These are phyloP conservation scores for Dorcus parallelipipedus DNA, from an alignment of 2,888 invertebrate species.

Conservation along the genomic window DNA sequence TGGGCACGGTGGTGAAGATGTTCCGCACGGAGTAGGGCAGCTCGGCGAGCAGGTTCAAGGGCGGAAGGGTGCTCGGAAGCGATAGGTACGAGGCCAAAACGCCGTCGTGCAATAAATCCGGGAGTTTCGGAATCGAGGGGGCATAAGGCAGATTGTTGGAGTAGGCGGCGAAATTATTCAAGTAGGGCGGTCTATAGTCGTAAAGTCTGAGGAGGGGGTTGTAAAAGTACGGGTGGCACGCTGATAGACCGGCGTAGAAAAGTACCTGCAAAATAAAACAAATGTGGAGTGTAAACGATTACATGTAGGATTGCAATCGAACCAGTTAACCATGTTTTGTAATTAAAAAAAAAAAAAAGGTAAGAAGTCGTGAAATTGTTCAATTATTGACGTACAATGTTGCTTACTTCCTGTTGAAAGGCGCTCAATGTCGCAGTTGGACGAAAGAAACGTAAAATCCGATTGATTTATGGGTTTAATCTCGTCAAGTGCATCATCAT, in stretches of 20 bases:
- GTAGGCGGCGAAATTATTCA: background rate
- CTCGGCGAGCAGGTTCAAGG: constrained; percentile 42
- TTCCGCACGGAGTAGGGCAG: constrained; percentile 39
- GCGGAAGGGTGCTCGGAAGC: constrained; percentile 29
- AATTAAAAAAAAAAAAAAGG: no score
- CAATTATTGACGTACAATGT: no score
- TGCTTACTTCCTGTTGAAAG: no score
- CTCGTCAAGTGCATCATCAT: no score
- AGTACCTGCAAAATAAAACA: constrained; percentile 5
- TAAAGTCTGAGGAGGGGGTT: constrained; percentile 4
- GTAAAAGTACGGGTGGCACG: constrained; percentile 1
- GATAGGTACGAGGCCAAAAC: constrained; percentile 17
- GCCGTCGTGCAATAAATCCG: constrained; percentile 5
- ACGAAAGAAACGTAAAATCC: no score
- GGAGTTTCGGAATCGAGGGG: constrained; percentile 4
- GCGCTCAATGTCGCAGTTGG: no score
- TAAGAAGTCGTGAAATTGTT: no score
- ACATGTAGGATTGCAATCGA: background rate
- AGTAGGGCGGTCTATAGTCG: background rate
- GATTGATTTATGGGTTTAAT: no score
- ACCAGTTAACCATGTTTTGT: no score
- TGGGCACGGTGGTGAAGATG: constrained; percentile 43
- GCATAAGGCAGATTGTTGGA: constrained; percentile 7
- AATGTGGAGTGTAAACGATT: no score
- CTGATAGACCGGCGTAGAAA: background rate